Evolutionary conservation across 2,113 vertebrate species (phyloP).

Genomic region (Podarcis cretensis): DNA sequence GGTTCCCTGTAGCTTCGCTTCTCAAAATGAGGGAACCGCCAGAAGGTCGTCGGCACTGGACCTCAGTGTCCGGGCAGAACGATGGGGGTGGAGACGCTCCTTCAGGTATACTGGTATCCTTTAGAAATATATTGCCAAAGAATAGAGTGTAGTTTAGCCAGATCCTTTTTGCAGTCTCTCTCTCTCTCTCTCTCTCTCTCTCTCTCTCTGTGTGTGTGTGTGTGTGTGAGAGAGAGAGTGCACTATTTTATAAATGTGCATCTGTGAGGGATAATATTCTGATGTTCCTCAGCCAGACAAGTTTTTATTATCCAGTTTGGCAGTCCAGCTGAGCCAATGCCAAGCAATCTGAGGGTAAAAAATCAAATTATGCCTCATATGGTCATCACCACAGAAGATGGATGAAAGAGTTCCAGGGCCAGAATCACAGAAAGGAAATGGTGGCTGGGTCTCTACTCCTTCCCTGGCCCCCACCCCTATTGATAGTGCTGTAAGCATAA

Average conservation of each 20-base stretch:
- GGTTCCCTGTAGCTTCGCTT: too few relatives aligned
- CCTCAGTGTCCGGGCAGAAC: too few relatives aligned
- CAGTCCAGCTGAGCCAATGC: background rate
- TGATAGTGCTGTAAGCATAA: conserved; percentile 22
- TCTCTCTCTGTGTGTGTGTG: background rate
- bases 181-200: too few relatives aligned
- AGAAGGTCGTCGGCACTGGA: too few relatives aligned
- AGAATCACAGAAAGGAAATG: conserved; percentile 14
- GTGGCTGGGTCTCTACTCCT: too few relatives aligned
- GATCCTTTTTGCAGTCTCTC: background rate
- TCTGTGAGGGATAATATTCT: background rate
- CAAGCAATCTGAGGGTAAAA: background rate
- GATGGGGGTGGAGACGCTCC: too few relatives aligned
- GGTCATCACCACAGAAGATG: background rate
- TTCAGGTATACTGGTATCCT: background rate
- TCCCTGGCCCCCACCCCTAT: background rate
- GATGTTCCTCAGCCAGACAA: background rate
- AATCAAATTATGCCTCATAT: background rate
- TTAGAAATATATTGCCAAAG: background rate
- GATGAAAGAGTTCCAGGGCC: background rate
- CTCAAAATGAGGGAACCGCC: too few relatives aligned
- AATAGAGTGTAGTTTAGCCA: background rate
- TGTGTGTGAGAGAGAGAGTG: background rate
- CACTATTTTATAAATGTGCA: background rate
- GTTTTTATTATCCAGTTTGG: background rate